phyloP scores from a whole-genome alignment of 2,113 vertebrate genomes.

The Ictalurus furcatus region DNA sequence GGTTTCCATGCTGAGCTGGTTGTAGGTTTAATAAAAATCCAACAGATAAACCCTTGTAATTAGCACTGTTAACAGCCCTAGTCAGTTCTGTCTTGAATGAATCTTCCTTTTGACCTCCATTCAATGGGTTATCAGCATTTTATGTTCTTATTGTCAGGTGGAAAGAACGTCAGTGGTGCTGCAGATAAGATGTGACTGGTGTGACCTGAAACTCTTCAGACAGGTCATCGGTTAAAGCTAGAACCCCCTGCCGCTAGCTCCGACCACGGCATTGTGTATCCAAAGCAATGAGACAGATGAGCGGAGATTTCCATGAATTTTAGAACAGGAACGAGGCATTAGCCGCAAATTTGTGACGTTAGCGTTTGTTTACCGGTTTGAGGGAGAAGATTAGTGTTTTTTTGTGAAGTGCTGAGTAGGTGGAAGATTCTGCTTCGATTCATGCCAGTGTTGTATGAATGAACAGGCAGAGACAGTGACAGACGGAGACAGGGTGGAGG shows the following conservation, averaged over 20 bases:
- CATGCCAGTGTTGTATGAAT: conserved; percentile 17
- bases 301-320: not conserved
- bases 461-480: conserved; percentile 16
- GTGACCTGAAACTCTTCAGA: conserved; percentile 9
- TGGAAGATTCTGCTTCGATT: conserved; percentile 11
- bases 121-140: conserved; percentile 9
- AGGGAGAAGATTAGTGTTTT: conserved; percentile 1
- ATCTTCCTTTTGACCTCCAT: not conserved
- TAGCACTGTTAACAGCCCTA: not conserved
- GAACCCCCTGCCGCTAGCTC: not conserved
- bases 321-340: not conserved
- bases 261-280: not conserved
- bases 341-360: not conserved
- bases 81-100: not conserved
- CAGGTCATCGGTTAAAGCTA: conserved; percentile 3
- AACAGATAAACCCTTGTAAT: not conserved
- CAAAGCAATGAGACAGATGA: not conserved
- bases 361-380: not conserved
- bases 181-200: not conserved
- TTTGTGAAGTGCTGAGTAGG: not conserved
- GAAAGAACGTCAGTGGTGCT: not conserved
- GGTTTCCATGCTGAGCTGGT: not conserved
- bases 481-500: conserved; percentile 11
- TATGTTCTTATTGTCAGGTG: not conserved
- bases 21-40: not conserved